Evolutionary conservation across 1,140 invertebrate species (phyloP), one percentile per base, ranked within the genome.

Genomic region (Drosophila subobscura): DNA sequence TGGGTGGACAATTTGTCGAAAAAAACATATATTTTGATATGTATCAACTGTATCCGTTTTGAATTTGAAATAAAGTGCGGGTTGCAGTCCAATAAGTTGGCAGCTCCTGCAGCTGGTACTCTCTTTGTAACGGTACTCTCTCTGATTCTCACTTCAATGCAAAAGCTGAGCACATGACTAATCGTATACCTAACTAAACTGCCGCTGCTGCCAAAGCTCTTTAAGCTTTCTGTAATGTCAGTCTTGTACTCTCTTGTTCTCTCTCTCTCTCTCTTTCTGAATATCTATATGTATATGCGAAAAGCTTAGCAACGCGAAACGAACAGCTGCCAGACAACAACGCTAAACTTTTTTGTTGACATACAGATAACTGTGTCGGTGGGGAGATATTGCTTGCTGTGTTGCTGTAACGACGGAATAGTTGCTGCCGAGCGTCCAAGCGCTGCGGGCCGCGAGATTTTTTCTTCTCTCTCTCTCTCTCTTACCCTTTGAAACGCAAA

Each of bases 341-440:
- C 45, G 54, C 45, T 52, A 61, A 81, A 81, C 54, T 66, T 70
- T 84, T 85, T 37, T 37, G 73, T 85, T 85, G 77, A 74, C 64
- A 80, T 55, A 72, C 66, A 52, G 53, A 59, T 67, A 33, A 40
- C 20, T n/a, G 8, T n/a, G 20, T 27, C 27, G 20, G 53, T 27
- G 40, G 20, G 27, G n/a, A 52, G 51, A 63, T 56, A 49, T 56
- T 29, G 46, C 49, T 55, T 44, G 41, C 25, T 60, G 51, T 59
- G 25, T 61, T 55, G 84, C 66, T 84, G 77, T 85, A 65, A 74
- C 75, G 59, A 72, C 46, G 50, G 72, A 73, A 85, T 78, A 81
- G 81, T 86, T 83, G 74, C 64, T 71, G 73, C 44, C 58, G 78
- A 88, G 83, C 72, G 75, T 77, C 67, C 54, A 47, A 73, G 58